Conservation (phyloP, 64 coral and sea anemone species). For the Actinia tenebrosa region DNA sequence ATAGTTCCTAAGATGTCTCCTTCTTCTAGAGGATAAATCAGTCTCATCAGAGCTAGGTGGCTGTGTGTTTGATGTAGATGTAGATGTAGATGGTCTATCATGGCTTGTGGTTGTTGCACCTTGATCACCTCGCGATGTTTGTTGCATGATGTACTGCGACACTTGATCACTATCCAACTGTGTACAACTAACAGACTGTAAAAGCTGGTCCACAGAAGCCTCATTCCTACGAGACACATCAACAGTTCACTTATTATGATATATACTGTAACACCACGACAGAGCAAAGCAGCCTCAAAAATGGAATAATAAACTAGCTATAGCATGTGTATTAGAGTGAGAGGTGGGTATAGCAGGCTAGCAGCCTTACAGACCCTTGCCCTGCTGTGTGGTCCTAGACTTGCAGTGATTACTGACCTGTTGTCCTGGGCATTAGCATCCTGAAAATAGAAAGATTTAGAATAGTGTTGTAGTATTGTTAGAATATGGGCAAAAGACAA, state of each 20-base stretch:
- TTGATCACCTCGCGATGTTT: not conserved
- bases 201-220: conserved; percentile 49
- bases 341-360: no score
- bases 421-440: not conserved
- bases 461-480: no score
- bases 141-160: conserved; percentile 38
- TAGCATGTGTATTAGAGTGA: no score
- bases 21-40: not conserved
- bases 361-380: no score
- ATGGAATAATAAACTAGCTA: no score
- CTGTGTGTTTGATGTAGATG: conserved; percentile 22
- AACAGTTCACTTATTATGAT: not conserved
- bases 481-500: no score
- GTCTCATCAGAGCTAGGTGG: not conserved
- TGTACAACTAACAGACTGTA: conserved; percentile 62
- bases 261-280: no score
- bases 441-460: not conserved
- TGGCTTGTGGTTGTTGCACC: not conserved
- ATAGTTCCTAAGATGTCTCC: not conserved
- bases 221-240: not conserved
- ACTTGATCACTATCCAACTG: conserved; percentile 50
- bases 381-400: no score
- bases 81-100: conserved; percentile 22
- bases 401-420: not conserved
- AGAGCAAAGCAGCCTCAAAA: no score